phyloP scores from a whole-genome alignment of 1,140 invertebrate species.

The Ruditapes philippinarum region DNA sequence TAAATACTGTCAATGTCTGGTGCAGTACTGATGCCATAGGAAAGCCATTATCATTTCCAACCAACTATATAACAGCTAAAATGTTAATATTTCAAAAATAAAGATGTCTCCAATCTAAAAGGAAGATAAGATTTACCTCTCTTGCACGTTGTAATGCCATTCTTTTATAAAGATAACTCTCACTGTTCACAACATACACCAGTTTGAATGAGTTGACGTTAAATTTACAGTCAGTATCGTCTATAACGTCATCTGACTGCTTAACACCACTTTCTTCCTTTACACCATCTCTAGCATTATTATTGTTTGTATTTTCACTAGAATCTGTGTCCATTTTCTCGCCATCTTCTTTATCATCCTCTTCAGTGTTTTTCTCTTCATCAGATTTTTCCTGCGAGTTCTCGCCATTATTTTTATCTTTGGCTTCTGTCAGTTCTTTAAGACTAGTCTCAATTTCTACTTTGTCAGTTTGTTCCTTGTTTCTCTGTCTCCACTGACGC shows the following conservation, averaged over 20 bases:
- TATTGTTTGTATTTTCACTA: conserved; percentile 10
- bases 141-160: conserved; percentile 92
- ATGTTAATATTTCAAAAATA: too few relatives aligned
- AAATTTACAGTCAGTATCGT: conserved; percentile 92
- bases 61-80: too few relatives aligned
- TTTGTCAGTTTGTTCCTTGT: conserved; percentile 74
- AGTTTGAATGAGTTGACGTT: conserved; percentile 92
- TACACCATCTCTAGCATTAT: not conserved
- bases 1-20: too few relatives aligned
- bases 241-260: conserved; percentile 85
- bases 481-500: conserved; percentile 76
- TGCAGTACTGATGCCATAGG: too few relatives aligned
- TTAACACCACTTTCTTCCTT: not conserved
- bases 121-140: too few relatives aligned
- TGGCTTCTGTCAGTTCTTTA: not conserved
- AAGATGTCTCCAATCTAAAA: too few relatives aligned
- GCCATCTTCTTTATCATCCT: conserved; percentile 43
- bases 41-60: too few relatives aligned
- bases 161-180: conserved; percentile 92
- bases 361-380: not conserved
- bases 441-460: conserved; percentile 40
- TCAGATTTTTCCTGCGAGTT: too few relatives aligned
- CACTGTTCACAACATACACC: conserved; percentile 93
- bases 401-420: not conserved
- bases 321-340: conserved; percentile 48